Base-by-base conservation (phyloP, 2,888 invertebrate species). In the Tiliacea aurago region DNA sequence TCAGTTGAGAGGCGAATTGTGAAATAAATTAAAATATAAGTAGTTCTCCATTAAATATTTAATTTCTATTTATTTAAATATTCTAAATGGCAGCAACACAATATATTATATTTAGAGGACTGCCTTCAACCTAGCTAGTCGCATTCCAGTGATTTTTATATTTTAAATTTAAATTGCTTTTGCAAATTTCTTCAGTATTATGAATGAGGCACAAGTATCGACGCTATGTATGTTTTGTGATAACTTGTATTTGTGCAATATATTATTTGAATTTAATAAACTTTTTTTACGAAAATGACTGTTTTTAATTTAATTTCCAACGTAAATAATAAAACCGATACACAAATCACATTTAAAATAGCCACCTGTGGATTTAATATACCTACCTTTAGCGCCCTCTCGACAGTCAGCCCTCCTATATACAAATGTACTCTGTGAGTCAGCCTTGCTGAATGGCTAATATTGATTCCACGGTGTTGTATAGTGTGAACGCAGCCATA, bases 141-240 rank as follows among this genome's bases (percentile, higher is more conserved):
- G 83, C 92, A 94, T 93, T 93, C 93, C 93, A 90, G 85, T 91
- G 88, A 88, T 87, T 85, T 41, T 41, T 33, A 49, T 56, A 58
- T 28, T 28, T 45, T 28, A 37, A n/a, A n/a, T 43, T 37, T 66
- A 4, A 43, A 53, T 76, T 37, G 61, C n/a, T 73, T 64, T 74
- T 53, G 62, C 77, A 49, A 65, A 68, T 64, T 33, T 7, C 33
- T 63, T 69, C 84, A 81, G 81, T 81, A 81, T 81, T 81, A 84
- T 20, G 7, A 20, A 59, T 28, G 33, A 66, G 33, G 68, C 84
- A 80, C 65, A 71, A 71, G 56, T 55, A 49, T 55, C 0, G 33
- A 56, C 23, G 63, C 47, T 77, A 33, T 74, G 37, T 70, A 55
- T 53, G 51, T 81, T 78, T 64, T 83, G 80, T 80, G 69, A 78